These are phyloP conservation scores for Pocillopora damicornis DNA, from an alignment of 64 coral and sea anemone genomes.

Conservation along the genomic window DNA sequence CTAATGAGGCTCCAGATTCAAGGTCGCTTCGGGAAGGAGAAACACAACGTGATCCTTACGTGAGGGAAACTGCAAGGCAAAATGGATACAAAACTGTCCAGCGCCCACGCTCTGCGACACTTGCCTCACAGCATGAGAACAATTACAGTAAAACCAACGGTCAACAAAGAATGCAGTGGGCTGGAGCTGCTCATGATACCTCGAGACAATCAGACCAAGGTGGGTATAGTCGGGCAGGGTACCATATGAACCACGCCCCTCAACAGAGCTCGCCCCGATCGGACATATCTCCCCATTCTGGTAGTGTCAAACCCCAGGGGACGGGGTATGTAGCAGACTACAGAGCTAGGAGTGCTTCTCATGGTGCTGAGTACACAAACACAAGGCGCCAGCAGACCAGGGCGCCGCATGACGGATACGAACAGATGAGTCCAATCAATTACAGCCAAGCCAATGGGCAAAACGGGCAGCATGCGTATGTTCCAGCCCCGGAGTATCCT, in stretches of 20 bases:
- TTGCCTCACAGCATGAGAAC: not conserved
- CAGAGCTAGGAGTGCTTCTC: not conserved
- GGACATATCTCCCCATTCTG: not conserved
- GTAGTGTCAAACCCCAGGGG: not conserved
- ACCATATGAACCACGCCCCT: not conserved
- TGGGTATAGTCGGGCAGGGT: not conserved
- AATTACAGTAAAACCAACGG: not conserved
- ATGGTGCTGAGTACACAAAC: not conserved
- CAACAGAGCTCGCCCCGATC: not conserved
- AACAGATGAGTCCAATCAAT: conserved; percentile 9
- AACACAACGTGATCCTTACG: not conserved
- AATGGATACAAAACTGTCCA: conserved; percentile 14
- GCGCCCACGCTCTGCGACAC: conserved; percentile 33
- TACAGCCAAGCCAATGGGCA: not conserved
- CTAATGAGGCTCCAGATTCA: not conserved
- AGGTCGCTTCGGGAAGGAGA: not conserved
- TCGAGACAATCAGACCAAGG: not conserved
- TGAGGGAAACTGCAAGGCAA: not conserved
- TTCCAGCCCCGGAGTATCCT: not conserved
- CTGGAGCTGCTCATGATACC: not conserved
- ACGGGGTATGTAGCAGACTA: not conserved
- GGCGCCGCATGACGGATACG: conserved; percentile 3
- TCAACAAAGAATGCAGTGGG: not conserved
- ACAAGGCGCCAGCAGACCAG: conserved; percentile 2
- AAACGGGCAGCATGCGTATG: not conserved